Evolutionary conservation across 2,888 invertebrate species (phyloP), one percentile per base, ranked within the genome.

Genomic region (Eupithecia pulchellata): DNA sequence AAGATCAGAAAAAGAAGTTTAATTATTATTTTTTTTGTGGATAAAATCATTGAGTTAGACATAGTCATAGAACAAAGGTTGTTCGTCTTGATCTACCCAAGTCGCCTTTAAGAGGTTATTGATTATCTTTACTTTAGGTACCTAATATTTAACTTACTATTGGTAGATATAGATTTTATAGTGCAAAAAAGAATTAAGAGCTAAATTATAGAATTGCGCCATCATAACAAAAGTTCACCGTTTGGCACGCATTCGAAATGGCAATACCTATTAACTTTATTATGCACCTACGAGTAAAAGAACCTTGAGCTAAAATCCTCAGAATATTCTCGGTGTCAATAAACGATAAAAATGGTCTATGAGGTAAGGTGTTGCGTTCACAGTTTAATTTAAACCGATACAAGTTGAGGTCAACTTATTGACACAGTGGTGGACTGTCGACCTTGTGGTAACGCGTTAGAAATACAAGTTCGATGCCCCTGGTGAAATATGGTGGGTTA

Each of bases 231-330:
- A 52, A 25, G 11, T 25, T 52, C 13, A 25, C 25, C 52, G 4
- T 52, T 52, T 52, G 52, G 25, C 25, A 52, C 52, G 52, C 52
- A 52, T 25, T 25, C 25, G 52, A 25, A 52, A 52, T 13, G 20
- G 4, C 25, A 52, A 52, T 52, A 52, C 11, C 11, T 25, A 25
- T 52, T 25, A 25, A 52, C 3, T 25, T 25, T 25, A 52, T 52
- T 13, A 52, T 25, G 25, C 11, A 47, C 42, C 42, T 11, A 20
- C 11, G 47, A 47, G 20, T 47, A 58, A 30, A 36, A 64, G 58
- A 27, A 58, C 72, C 68, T 68, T 68, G 72, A 68, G 68, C 52
- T 27, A 65, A 65, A 64, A 55, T 68, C 29, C 34, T 55, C 36
- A 60, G 34, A 61, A 61, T 61, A 11, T 52, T 62, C 30, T 63